These are phyloP conservation scores for Trachemys scripta DNA, from an alignment of 2,113 vertebrate species.

Conservation along the genomic window DNA sequence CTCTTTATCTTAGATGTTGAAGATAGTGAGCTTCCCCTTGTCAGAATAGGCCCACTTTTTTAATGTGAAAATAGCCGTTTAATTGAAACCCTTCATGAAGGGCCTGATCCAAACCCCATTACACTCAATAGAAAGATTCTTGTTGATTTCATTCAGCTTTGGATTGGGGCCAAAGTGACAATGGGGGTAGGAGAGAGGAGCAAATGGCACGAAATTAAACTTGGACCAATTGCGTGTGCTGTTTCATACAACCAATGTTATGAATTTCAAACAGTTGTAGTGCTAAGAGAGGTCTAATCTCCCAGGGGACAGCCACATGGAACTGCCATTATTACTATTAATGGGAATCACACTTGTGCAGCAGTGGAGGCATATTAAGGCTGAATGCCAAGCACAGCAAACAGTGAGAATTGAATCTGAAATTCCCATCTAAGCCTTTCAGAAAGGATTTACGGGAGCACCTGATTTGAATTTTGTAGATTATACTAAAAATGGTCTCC, in stretches of 20 bases:
- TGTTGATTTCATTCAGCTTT: not conserved
- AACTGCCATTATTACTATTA: not conserved
- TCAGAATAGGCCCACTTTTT: not conserved
- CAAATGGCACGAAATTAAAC: not conserved
- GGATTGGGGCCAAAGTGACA: not conserved
- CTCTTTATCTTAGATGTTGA: not conserved
- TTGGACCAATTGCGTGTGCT: not conserved
- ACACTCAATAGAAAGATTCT: not conserved
- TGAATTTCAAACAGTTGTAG: not conserved
- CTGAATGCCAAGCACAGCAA: not conserved
- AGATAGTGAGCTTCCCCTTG: fast-evolving
- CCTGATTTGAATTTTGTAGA: not conserved
- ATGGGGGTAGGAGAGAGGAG: fast-evolving
- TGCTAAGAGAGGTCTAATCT: not conserved
- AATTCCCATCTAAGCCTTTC: not conserved
- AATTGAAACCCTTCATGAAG: not conserved
- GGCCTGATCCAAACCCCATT: not conserved
- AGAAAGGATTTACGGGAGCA: not conserved
- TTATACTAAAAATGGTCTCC: not conserved
- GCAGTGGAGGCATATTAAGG: not conserved
- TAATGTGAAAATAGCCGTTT: not conserved
- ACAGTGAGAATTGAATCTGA: not conserved
- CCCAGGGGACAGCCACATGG: not conserved
- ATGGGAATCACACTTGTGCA: not conserved
- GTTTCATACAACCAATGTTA: not conserved